Conservation (phyloP, 30 jellyfish, hydroid and myxozoan species). For the Cassiopea xamachana region DNA sequence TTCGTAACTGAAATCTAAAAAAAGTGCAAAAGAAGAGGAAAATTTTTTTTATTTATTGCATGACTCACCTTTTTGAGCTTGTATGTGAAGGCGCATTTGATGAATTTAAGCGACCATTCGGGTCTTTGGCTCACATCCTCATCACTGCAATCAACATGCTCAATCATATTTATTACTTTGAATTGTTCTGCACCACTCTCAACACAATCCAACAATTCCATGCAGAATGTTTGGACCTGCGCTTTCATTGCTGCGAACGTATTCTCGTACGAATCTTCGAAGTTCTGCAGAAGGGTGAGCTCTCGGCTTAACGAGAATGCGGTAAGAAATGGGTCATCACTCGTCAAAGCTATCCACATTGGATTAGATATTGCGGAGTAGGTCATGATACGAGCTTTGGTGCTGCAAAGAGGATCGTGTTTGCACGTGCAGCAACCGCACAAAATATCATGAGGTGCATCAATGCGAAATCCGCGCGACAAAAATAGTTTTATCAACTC, state of each 20-base stretch:
- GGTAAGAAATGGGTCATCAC: slow-evolving; percentile 74
- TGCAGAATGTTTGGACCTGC: slow-evolving; percentile 47
- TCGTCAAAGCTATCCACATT: slow-evolving; percentile 77
- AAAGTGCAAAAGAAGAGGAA: not conserved
- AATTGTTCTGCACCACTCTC: slow-evolving; percentile 41
- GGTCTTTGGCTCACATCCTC: not conserved
- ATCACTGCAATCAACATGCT: slow-evolving; percentile 5
- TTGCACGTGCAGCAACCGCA: slow-evolving; percentile 78
- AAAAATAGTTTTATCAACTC: slow-evolving; percentile 61
- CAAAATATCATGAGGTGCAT: slow-evolving; percentile 62
- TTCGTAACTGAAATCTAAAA: not conserved
- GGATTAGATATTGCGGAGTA: slow-evolving; percentile 82
- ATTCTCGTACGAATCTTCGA: slow-evolving; percentile 83
- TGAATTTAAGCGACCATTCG: slow-evolving; percentile 48
- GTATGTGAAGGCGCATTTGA: slow-evolving; percentile 66
- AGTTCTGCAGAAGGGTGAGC: slow-evolving; percentile 34
- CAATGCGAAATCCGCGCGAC: slow-evolving; percentile 72
- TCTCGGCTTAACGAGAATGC: slow-evolving; percentile 57
- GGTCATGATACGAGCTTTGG: slow-evolving; percentile 57
- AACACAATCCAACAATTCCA: slow-evolving; percentile 71
- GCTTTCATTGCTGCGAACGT: slow-evolving; percentile 35
- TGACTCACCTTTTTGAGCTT: slow-evolving; percentile 65
- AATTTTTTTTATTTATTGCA: not conserved
- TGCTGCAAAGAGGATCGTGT: slow-evolving; percentile 66
- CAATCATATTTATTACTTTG: slow-evolving; percentile 55